Conservation (phyloP, 2,797 vertebrate genomes). For the Macropodus opercularis region DNA sequence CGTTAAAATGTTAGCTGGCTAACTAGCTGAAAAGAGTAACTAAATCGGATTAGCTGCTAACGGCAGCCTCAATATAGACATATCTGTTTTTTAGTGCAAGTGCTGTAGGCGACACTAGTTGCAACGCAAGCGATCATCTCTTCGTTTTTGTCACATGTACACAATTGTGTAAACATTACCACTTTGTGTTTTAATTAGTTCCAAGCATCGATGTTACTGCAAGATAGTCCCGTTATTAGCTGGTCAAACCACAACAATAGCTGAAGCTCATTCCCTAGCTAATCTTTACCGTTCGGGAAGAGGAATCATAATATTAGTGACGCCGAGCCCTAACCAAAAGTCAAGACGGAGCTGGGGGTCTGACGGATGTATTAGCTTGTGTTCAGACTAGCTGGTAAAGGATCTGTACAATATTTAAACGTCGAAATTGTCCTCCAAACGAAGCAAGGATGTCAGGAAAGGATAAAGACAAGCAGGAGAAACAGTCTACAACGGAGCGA, state of each 20-base stretch:
- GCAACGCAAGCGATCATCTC: not conserved
- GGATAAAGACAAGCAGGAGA: slow-evolving; percentile 80
- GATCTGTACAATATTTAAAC: slow-evolving; percentile 19
- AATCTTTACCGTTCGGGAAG: not conserved
- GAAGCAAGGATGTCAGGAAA: slow-evolving; percentile 80
- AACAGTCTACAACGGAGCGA: slow-evolving; percentile 84
- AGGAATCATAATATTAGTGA: slow-evolving; percentile 4
- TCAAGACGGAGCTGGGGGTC: slow-evolving; percentile 32
- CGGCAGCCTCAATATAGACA: slow-evolving; percentile 38
- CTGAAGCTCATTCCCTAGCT: slow-evolving; percentile 20
- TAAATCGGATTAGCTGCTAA: slow-evolving; percentile 75
- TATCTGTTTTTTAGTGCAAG: slow-evolving; percentile 22
- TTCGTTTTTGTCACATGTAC: not conserved
- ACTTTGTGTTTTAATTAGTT: slow-evolving; percentile 14
- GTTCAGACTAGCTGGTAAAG: slow-evolving; percentile 47
- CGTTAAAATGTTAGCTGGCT: slow-evolving; percentile 69
- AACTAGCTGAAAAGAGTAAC: slow-evolving; percentile 73
- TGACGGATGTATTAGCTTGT: slow-evolving; percentile 45
- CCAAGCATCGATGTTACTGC: slow-evolving; percentile 33
- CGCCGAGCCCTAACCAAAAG: slow-evolving; percentile 4
- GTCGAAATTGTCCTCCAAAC: slow-evolving; percentile 23
- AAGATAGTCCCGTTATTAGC: slow-evolving; percentile 34
- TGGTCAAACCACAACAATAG: slow-evolving; percentile 2
- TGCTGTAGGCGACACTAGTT: not conserved
- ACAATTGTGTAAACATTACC: slow-evolving; percentile 1